Evolutionary conservation across 2,797 vertebrate genomes (phyloP).

Genomic region (Coregonus suidteri): DNA sequence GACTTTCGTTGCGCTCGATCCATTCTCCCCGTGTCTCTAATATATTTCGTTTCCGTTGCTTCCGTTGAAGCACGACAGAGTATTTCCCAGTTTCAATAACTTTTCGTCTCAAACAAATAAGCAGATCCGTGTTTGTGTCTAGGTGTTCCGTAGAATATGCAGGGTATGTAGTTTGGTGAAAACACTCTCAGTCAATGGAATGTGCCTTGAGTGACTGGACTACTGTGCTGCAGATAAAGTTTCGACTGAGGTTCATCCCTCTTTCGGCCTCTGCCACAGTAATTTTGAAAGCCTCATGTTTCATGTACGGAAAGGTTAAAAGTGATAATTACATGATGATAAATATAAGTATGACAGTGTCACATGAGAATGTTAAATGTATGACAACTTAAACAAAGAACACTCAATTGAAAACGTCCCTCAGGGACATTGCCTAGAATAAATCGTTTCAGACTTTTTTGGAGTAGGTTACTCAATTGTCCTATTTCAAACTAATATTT

Average conservation of each 20-base stretch:
- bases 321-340: too few relatives aligned
- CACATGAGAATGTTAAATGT: too few relatives aligned
- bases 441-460: background rate
- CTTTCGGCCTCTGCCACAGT: conserved; percentile 5
- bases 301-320: too few relatives aligned
- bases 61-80: background rate
- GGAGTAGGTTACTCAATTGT: background rate
- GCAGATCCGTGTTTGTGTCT: conserved; percentile 40
- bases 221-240: conserved; percentile 48
- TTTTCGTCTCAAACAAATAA: conserved; percentile 18
- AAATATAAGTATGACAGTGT: too few relatives aligned
- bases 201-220: conserved; percentile 41
- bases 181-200: conserved; percentile 45
- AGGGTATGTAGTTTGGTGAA: conserved; percentile 27
- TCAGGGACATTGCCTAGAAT: background rate
- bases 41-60: background rate
- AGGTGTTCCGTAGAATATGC: conserved; percentile 54
- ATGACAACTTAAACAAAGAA: too few relatives aligned
- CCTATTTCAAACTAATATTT: too few relatives aligned
- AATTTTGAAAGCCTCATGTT: too few relatives aligned
- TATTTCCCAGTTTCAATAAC: conserved; percentile 8
- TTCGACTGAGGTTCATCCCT: conserved; percentile 35
- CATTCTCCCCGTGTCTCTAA: conserved; percentile 39
- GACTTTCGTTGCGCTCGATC: conserved; percentile 24
- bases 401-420: background rate